These are phyloP conservation scores for Chloropsis hardwickii DNA, from an alignment of 2,113 vertebrate genomes.

Conservation along the genomic window DNA sequence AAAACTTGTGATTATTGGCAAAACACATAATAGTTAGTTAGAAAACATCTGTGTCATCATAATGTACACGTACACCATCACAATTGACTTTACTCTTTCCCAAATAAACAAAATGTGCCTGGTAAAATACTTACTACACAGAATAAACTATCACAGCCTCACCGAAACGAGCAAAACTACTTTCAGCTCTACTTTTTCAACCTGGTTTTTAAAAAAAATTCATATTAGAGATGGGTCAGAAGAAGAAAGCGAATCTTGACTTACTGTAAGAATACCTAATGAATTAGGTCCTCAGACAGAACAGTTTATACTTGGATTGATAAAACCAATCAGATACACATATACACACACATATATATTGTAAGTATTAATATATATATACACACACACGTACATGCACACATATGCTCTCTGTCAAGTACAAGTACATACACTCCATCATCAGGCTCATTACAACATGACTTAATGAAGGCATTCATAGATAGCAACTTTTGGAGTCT, in stretches of 20 bases:
- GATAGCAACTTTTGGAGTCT: neutral
- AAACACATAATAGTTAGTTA: neutral
- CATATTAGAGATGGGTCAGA: neutral
- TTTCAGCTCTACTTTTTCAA: neutral
- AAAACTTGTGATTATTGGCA: neutral
- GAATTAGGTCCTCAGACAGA: neutral
- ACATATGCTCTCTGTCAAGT: neutral
- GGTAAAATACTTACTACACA: neutral
- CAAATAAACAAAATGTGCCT: neutral
- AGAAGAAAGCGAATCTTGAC: neutral
- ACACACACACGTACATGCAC: accelerated
- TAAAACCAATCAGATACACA: neutral
- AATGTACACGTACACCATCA: neutral
- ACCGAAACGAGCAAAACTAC: neutral
- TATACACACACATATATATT: accelerated
- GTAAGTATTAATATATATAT: neutral
- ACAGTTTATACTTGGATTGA: neutral
- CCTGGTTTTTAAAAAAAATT: neutral
- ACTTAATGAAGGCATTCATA: neutral
- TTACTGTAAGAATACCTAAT: neutral
- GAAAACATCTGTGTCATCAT: neutral
- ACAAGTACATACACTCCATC: neutral
- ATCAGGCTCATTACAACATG: neutral
- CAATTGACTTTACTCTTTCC: neutral
- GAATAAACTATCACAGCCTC: neutral